These are phyloP conservation scores for Drosophila tsacasi DNA, from an alignment of 1,140 invertebrate species.

Conservation along the genomic window DNA sequence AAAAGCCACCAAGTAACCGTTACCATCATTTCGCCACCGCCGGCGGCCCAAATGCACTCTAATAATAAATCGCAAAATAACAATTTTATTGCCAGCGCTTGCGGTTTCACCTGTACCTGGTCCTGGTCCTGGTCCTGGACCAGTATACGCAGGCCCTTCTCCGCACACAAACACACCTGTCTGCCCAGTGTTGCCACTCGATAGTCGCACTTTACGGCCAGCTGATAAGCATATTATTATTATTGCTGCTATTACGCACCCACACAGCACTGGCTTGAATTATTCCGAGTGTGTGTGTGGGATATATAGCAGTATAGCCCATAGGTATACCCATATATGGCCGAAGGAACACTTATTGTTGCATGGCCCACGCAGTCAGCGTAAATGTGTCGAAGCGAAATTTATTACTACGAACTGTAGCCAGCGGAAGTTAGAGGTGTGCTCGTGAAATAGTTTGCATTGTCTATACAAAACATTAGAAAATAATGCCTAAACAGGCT, in stretches of 20 bases:
- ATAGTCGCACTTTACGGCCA: conserved; percentile 70
- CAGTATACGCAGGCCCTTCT: conserved; percentile 1
- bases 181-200: conserved; percentile 41
- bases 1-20: conserved; percentile 25
- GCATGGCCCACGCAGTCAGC: conserved; percentile 41
- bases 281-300: conserved; percentile 32
- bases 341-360: conserved; percentile 28
- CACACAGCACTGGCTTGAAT: conserved; percentile 34
- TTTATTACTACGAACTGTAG: conserved; percentile 44
- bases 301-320: conserved; percentile 5
- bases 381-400: conserved; percentile 55
- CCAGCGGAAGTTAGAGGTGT: conserved; percentile 17
- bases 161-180: conserved; percentile 11
- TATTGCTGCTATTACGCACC: conserved; percentile 70
- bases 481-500: not conserved
- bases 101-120: conserved; percentile 46
- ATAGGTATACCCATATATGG: not conserved
- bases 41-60: conserved; percentile 78
- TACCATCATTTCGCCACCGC: conserved; percentile 33
- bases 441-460: conserved; percentile 6
- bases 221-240: conserved; percentile 83
- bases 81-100: conserved; percentile 76
- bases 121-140: conserved; percentile 4
- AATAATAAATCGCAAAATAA: conserved; percentile 83
- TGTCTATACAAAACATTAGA: not conserved